Evolutionary conservation across 30 jellyfish, hydroid and myxozoan genomes (phyloP).

Genomic region (Hydra vulgaris): DNA sequence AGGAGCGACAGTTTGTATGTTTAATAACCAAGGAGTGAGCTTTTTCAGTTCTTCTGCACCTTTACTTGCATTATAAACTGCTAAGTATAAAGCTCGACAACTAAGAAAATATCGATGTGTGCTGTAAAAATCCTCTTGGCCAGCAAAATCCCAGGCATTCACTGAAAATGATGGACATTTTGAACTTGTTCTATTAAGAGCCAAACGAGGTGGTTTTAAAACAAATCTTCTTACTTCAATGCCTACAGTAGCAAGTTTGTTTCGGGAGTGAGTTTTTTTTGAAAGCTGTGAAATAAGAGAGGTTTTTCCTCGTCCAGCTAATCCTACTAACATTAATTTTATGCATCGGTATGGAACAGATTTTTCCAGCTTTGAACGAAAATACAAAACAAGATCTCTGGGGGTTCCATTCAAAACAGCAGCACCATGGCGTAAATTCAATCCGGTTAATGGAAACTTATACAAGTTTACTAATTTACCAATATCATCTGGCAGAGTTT

Average conservation of each 20-base stretch:
- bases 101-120: constrained; percentile 80
- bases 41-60: constrained; percentile 60
- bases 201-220: constrained; percentile 39
- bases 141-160: constrained; percentile 92
- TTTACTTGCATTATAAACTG: constrained; percentile 75
- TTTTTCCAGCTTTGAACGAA: constrained; percentile 50
- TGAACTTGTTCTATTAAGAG: constrained; percentile 18
- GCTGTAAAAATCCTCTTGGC: constrained; percentile 84
- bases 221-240: constrained; percentile 60
- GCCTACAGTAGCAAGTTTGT: constrained; percentile 69
- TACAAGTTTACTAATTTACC: constrained; percentile 47
- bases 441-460: constrained; percentile 53
- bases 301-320: constrained; percentile 78
- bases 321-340: constrained; percentile 84
- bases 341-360: constrained; percentile 72
- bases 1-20: constrained; percentile 90
- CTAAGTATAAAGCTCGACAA: constrained; percentile 76
- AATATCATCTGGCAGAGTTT: constrained; percentile 62
- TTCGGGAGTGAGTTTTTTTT: constrained; percentile 40
- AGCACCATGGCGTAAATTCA: constrained; percentile 48
- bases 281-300: constrained; percentile 60
- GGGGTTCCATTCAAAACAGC: constrained; percentile 41
- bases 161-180: constrained; percentile 31
- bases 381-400: constrained; percentile 45
- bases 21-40: constrained; percentile 90